phyloP scores from a whole-genome alignment of 2,888 invertebrate genomes.

The Stramonita haemastoma region DNA sequence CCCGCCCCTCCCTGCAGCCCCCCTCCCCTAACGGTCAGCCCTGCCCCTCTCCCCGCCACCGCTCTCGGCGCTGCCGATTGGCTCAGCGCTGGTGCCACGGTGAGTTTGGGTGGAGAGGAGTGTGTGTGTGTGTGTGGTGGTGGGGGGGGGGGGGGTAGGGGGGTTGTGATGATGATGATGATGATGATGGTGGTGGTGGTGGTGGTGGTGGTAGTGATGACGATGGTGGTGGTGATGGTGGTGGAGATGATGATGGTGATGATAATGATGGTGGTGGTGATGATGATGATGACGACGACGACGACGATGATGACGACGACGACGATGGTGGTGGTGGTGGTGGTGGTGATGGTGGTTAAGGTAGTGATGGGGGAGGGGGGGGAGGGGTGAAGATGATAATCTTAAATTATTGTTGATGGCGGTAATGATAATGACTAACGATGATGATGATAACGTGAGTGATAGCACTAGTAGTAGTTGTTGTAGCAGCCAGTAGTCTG shows the following conservation, averaged over 20 bases:
- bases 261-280: too few relatives aligned
- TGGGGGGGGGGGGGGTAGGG: too few relatives aligned
- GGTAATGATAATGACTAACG: not conserved
- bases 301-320: not conserved
- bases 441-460: not conserved
- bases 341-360: not conserved
- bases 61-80: slow-evolving; percentile 62
- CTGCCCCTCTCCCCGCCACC: slow-evolving; percentile 60
- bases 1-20: slow-evolving; percentile 58
- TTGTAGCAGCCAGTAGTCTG: not conserved
- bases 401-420: too few relatives aligned
- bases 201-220: too few relatives aligned
- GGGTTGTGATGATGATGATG: too few relatives aligned
- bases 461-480: not conserved
- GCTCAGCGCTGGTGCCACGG: slow-evolving; percentile 57
- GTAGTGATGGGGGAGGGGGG: not conserved
- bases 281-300: not conserved
- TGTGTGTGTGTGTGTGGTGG: too few relatives aligned
- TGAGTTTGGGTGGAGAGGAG: slow-evolving; percentile 27
- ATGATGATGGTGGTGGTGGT: too few relatives aligned
- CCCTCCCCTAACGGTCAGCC: slow-evolving; percentile 61
- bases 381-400: too few relatives aligned
- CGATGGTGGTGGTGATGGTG: too few relatives aligned
- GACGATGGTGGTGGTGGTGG: not conserved
- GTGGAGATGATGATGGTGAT: too few relatives aligned